phyloP scores from a whole-genome alignment of 2,888 invertebrate genomes.

The Euphydryas editha region DNA sequence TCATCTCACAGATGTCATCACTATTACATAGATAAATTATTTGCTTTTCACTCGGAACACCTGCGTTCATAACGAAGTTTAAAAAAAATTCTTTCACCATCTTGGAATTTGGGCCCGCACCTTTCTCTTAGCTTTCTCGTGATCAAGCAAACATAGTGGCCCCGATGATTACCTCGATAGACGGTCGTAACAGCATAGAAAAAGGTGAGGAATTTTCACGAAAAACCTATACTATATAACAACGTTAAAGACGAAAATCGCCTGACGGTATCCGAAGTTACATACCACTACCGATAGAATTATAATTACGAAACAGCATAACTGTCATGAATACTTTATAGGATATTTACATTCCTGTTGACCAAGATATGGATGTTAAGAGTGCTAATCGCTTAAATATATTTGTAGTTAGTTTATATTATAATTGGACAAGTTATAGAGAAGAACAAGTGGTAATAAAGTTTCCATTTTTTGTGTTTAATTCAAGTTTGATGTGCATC shows the following conservation, averaged over 20 bases:
- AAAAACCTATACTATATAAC: no score
- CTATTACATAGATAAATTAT: not conserved
- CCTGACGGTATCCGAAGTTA: not conserved
- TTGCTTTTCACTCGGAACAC: conserved; percentile 35
- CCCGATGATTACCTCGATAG: conserved; percentile 47
- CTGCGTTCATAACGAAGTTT: conserved; percentile 45
- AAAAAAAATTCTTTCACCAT: conserved; percentile 65
- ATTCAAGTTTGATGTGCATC: conserved; percentile 49
- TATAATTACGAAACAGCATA: conserved; percentile 11
- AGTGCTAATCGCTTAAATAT: conserved; percentile 25
- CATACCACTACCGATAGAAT: not conserved
- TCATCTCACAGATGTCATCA: not conserved
- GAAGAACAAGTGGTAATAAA: conserved; percentile 56
- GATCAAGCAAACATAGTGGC: conserved; percentile 63
- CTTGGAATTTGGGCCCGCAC: conserved; percentile 70
- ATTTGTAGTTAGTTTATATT: not conserved
- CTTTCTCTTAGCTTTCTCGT: conserved; percentile 77
- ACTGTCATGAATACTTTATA: conserved; percentile 6
- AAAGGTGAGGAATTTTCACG: conserved; percentile 16
- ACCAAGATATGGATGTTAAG: not conserved
- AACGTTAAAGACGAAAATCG: conserved; percentile 15
- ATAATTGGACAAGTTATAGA: not conserved
- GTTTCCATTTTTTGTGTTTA: conserved; percentile 56
- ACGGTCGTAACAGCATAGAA: conserved; percentile 13
- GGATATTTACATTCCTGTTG: conserved; percentile 14